A percentile compares a stretch with the other conserved stretches of the same genome.
These are phyloP conservation scores for Drosophila barbarae DNA, from an alignment of 2,888 invertebrate genomes.

Conservation along the genomic window DNA sequence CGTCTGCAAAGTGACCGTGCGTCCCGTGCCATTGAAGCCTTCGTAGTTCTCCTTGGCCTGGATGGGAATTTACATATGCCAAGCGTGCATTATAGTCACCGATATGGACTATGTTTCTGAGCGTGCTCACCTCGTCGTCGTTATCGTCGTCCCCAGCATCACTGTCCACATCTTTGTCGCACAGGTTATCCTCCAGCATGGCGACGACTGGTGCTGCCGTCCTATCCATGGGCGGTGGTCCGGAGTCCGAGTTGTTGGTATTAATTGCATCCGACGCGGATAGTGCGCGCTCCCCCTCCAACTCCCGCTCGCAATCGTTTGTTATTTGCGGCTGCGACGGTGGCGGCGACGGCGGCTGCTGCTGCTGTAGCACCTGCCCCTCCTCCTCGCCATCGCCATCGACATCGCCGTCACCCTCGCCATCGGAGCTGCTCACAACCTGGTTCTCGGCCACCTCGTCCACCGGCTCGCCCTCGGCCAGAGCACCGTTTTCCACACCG, in stretches of 20 bases:
- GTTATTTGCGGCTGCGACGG: conserved; percentile 43
- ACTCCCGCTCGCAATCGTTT: conserved; percentile 54
- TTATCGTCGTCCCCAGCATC: conserved; percentile 82
- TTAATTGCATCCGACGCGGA: conserved; percentile 49
- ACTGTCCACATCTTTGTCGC: conserved; percentile 81
- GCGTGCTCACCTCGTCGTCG: conserved; percentile 80
- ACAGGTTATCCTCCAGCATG: conserved; percentile 60
- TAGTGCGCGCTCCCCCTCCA: conserved; percentile 54
- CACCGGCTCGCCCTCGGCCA: conserved; percentile 68
- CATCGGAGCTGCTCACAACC: conserved; percentile 59
- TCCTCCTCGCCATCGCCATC: conserved; percentile 58
- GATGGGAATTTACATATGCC: conserved; percentile 2
- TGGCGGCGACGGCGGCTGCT: conserved; percentile 35
- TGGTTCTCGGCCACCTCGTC: conserved; percentile 57
- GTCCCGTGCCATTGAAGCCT: conserved; percentile 81
- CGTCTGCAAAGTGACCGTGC: conserved; percentile 91
- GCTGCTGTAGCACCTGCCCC: conserved; percentile 46
- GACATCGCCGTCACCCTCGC: conserved; percentile 49
- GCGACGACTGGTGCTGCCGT: conserved; percentile 33
- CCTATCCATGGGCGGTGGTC: conserved; percentile 37
- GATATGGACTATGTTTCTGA: background rate
- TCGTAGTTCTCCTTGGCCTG: conserved; percentile 78
- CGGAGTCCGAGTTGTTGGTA: conserved; percentile 23
- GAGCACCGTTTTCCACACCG: conserved; percentile 67
- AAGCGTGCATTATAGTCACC: background rate